Base-by-base conservation (phyloP, 1,140 invertebrate species). In the Thaumetopoea pityocampa region DNA sequence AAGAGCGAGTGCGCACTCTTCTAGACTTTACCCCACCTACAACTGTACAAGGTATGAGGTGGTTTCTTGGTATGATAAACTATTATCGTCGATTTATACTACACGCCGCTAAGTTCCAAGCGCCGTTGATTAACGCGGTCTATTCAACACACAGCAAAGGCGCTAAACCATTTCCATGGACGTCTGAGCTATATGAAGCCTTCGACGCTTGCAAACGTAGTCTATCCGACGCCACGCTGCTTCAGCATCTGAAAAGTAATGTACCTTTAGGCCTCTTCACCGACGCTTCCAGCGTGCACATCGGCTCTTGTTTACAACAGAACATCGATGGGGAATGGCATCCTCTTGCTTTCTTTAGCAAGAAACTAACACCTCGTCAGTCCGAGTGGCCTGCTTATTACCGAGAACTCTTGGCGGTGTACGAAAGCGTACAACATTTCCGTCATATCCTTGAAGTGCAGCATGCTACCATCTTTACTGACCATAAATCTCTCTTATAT, bases 391-490 rank as follows among this genome's bases (percentile, higher is more conserved):
- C 46, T 10, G 35, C 51, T 8, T 58, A 56, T 7, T 46, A 62
- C 22, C 20, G 49, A 1, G 85, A 88, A 52, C 47, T 88, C 1
- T 33, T 87, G 3, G 86, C 79, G 0, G 73, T 85, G 10, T 88
- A 86, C 50, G 34, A 50, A 6, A 58, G 64, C 15, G 48, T 86
- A 0, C 62, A 78, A 40, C 65, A 80, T 32, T 87, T 88, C 44
- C 52, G 58, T 4, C 66, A 85, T 32, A 54, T 81, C 9, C 10
- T 88, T 0, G 70, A 74, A 30, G 56, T 42, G 0, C 36, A 56
- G 35, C 12, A 53, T 5, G 69, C 69, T n/a, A 57, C 28, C 0
- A 70, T 85, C 4, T 77, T 30, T 15, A 86, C 78, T 0, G 83
- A 87, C 27, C 85, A 86, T 30, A n/a, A n/a, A n/a, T n/a, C n/a